Evolutionary conservation across 64 coral and sea anemone genomes (phyloP).

Genomic region (Montipora capricornis): DNA sequence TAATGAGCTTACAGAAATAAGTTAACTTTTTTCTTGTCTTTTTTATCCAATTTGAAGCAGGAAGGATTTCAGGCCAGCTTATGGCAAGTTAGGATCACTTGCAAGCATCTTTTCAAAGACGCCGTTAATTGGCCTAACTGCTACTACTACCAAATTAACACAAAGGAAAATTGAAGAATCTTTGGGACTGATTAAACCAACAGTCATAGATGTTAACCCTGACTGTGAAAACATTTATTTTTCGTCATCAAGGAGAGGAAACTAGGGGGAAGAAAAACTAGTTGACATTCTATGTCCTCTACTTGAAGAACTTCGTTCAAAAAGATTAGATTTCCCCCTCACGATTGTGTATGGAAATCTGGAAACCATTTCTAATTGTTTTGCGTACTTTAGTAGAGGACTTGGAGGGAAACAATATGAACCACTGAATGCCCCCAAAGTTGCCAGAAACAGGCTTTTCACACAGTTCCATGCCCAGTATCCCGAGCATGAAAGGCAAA

Average conservation of each 20-base stretch:
- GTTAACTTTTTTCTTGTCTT: no score
- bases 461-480: conserved; percentile 65
- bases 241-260: conserved; percentile 13
- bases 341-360: conserved; percentile 60
- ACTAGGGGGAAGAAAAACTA: conserved; percentile 23
- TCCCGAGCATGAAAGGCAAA: conserved; percentile 36
- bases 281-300: conserved; percentile 12
- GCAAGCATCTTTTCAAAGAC: no score
- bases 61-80: no score
- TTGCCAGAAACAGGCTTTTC: conserved; percentile 48
- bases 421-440: neutral
- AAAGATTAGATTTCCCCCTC: conserved; percentile 38
- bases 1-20: no score
- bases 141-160: conserved; percentile 36
- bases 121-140: no score
- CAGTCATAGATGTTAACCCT: neutral
- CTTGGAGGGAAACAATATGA: conserved; percentile 25
- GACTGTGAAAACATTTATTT: conserved; percentile 47
- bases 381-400: conserved; percentile 28
- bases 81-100: no score
- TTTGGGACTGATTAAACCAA: conserved; percentile 26
- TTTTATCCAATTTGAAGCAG: no score
- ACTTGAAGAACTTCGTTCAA: neutral
- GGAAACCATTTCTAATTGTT: conserved; percentile 47
- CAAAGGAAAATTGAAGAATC: neutral